These are phyloP conservation scores for Leptatherina wallacei DNA, from an alignment of 2,797 vertebrate species.

Conservation along the genomic window DNA sequence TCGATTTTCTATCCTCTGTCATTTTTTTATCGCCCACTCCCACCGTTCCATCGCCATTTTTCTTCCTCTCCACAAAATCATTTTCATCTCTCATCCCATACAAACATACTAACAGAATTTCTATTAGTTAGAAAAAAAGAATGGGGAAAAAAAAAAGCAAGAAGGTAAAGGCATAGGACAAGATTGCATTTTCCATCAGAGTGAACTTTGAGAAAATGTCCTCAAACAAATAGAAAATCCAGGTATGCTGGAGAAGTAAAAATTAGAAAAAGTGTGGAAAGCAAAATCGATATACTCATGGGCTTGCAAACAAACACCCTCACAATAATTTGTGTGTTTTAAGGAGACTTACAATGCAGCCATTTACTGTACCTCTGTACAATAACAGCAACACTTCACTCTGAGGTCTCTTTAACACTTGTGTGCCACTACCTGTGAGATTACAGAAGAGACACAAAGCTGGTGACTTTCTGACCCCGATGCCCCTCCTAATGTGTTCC, in stretches of 20 bases:
- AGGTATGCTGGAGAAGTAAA: conserved; percentile 61
- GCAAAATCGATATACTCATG: conserved; percentile 61
- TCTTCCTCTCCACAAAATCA: conserved; percentile 77
- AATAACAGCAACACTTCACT: conserved; percentile 51
- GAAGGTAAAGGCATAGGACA: conserved; percentile 63
- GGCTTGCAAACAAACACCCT: conserved; percentile 16
- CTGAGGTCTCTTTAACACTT: conserved; percentile 42
- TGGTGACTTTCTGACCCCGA: conserved; percentile 56
- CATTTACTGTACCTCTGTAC: conserved; percentile 55
- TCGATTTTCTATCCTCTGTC: conserved; percentile 81
- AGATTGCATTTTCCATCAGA: conserved; percentile 78
- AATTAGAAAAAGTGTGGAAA: conserved; percentile 66
- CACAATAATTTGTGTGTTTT: conserved; percentile 38
- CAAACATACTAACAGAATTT: conserved; percentile 79
- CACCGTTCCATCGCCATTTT: conserved; percentile 66
- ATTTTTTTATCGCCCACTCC: conserved; percentile 71
- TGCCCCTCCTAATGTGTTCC: conserved; percentile 65
- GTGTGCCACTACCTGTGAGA: conserved; percentile 32
- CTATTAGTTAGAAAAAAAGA: conserved; percentile 67
- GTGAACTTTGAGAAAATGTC: conserved; percentile 71
- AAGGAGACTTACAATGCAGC: conserved; percentile 55
- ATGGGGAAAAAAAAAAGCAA: conserved; percentile 11
- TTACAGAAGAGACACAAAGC: conserved; percentile 42
- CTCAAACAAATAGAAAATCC: conserved; percentile 76
- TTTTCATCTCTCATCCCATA: conserved; percentile 80